Evolutionary conservation across 2,113 vertebrate species (phyloP), one percentile per base, ranked within the genome.

Genomic region (Shinisaurus crocodilurus): DNA sequence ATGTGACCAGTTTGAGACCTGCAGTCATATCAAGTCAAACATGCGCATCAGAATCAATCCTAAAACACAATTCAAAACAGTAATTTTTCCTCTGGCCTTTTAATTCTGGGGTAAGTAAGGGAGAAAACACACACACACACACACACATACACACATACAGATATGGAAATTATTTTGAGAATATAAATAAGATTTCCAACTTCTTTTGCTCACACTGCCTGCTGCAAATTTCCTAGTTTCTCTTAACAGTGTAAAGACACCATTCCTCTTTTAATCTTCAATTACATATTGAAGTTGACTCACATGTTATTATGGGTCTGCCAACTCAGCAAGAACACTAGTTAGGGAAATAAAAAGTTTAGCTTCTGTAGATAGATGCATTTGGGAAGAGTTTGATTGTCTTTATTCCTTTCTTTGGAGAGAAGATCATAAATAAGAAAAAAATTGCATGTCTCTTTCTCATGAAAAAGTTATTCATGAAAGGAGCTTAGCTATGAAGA

Each of bases 231-330:
- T 63, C 82, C 37, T 85, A 57, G 43, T 87, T 95, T 77, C 18
- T 90, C 57, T 88, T 75, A 86, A 90, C 20, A 92, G 67, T 2
- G 25, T 75, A 77, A 91, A 86, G 69, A 83, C 40, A 63, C 25
- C 2, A 8, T 89, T 91, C 92, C 3, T 91, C 34, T 94, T 91
- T 92, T 85, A 91, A 92, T 94, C 84, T 92, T 93, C 87, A 91
- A 34, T 95, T 93, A 67, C 69, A 48, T 82, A 60, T 94, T 90
- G 87, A 94, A 87, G 86, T 88, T 82, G 3, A 89, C 75, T 92
- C 54, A 37, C 5, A 27, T 67, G 12, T 27, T 90, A 25, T 57
- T 57, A 81, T 81, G 92, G 40, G 86, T 25, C 72, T 94, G 87
- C 80, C 48, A 69, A 90, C 34, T 94, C 82, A 76, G 85, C 83